These are phyloP conservation scores for Mystacornis crossleyi DNA, from an alignment of 2,113 vertebrate species.

Conservation along the genomic window DNA sequence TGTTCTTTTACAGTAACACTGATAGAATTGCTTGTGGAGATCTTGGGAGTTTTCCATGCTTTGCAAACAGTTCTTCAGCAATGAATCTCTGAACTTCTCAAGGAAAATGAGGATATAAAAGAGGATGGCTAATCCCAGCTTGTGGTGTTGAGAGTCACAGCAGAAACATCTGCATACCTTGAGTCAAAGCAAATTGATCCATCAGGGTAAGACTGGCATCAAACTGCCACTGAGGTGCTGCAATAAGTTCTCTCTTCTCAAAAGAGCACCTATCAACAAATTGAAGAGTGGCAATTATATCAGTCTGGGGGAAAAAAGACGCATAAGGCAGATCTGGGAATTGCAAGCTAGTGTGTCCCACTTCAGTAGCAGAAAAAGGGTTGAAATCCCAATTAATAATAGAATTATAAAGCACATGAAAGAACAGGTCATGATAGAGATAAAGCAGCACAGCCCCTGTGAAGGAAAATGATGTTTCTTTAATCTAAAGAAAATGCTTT, in stretches of 20 bases:
- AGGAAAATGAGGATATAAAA: neutral
- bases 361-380: conserved; percentile 35
- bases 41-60: neutral
- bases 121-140: neutral
- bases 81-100: neutral
- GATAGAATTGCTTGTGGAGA: neutral
- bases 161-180: neutral
- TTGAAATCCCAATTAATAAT: conserved; percentile 69
- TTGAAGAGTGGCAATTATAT: conserved; percentile 4
- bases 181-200: neutral
- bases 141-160: neutral
- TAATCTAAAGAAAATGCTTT: conserved; percentile 66
- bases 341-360: neutral
- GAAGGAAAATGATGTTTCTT: conserved; percentile 65
- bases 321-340: conserved; percentile 19
- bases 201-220: neutral
- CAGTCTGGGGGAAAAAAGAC: neutral
- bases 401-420: conserved; percentile 61
- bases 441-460: conserved; percentile 43
- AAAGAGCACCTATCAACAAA: conserved; percentile 14
- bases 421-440: conserved; percentile 56
- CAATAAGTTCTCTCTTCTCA: neutral
- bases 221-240: neutral
- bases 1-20: neutral
- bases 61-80: neutral